These are phyloP conservation scores for Stegodyphus mimosarum DNA, from an alignment of 1,140 invertebrate species.

Conservation along the genomic window DNA sequence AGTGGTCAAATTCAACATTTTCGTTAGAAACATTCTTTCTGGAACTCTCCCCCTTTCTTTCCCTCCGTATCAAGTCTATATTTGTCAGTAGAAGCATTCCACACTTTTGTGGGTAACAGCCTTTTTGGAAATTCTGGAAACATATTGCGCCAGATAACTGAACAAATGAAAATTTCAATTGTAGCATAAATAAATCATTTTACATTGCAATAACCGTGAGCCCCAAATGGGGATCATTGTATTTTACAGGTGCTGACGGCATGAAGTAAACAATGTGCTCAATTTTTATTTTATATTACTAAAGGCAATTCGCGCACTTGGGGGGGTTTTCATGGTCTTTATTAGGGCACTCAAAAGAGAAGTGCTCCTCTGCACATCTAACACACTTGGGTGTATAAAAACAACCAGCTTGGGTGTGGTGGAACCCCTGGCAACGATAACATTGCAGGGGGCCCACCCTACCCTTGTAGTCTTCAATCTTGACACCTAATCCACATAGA, in stretches of 20 bases:
- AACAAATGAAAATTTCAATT: conserved; percentile 41
- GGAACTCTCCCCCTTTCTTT: conserved; percentile 35
- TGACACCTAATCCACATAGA: too few species aligned
- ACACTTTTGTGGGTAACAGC: conserved; percentile 12
- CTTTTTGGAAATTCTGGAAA: conserved; percentile 34
- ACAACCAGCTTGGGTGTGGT: too few species aligned
- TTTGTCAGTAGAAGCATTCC: conserved; percentile 15
- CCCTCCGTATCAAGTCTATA: too few species aligned
- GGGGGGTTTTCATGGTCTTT: too few species aligned
- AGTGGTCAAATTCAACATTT: conserved; percentile 37
- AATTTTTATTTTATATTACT: conserved; percentile 41
- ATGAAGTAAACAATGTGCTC: conserved; percentile 35
- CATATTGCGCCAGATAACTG: conserved; percentile 39
- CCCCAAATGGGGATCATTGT: conserved; percentile 27
- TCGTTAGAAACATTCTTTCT: conserved; percentile 40
- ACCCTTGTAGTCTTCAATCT: too few species aligned
- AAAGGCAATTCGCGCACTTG: too few species aligned
- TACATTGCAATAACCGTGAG: conserved; percentile 32
- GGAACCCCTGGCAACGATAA: too few species aligned
- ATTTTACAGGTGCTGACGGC: conserved; percentile 33
- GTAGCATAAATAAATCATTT: conserved; percentile 39
- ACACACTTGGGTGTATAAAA: too few species aligned
- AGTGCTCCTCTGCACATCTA: too few species aligned
- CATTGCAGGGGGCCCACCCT: too few species aligned
- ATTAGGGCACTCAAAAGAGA: too few species aligned